A percentile compares a stretch with the other conserved stretches of the same genome.
Evolutionary conservation across 1,140 invertebrate species (phyloP).

Genomic region (Hylyphantes graminicola): DNA sequence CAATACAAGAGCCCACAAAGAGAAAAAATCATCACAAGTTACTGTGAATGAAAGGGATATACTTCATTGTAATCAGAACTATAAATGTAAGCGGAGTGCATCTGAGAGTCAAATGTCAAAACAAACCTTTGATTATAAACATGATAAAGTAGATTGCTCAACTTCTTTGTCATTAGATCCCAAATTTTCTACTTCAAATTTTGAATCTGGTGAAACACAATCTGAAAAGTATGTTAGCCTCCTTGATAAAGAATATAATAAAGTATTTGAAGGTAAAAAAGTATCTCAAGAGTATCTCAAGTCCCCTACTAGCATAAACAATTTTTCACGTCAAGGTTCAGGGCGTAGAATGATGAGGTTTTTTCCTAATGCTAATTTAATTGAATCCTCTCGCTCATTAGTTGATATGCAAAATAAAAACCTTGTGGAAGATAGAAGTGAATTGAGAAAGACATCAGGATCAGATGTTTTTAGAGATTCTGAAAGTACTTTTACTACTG

Average conservation of each 20-base stretch:
- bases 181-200: neutral
- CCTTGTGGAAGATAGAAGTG: neutral
- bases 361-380: constrained; percentile 17
- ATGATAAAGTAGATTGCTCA: neutral
- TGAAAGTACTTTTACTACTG: constrained; percentile 12
- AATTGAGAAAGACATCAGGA: neutral
- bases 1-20: neutral
- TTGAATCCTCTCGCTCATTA: constrained; percentile 16
- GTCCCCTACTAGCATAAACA: constrained; percentile 5
- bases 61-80: neutral
- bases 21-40: neutral
- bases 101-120: constrained; percentile 53
- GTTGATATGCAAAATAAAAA: constrained; percentile 25
- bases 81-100: constrained; percentile 46
- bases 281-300: constrained; percentile 34
- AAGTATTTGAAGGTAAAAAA: constrained; percentile 56
- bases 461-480: constrained; percentile 13
- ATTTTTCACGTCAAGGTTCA: neutral
- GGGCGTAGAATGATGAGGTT: constrained; percentile 30
- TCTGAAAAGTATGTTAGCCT: constrained; percentile 36
- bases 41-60: neutral
- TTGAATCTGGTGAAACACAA: neutral
- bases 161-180: constrained; percentile 3
- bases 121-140: neutral
- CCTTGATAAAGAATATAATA: constrained; percentile 60